Conservation (phyloP, 1,140 invertebrate genomes). For the Dryas iulia region DNA sequence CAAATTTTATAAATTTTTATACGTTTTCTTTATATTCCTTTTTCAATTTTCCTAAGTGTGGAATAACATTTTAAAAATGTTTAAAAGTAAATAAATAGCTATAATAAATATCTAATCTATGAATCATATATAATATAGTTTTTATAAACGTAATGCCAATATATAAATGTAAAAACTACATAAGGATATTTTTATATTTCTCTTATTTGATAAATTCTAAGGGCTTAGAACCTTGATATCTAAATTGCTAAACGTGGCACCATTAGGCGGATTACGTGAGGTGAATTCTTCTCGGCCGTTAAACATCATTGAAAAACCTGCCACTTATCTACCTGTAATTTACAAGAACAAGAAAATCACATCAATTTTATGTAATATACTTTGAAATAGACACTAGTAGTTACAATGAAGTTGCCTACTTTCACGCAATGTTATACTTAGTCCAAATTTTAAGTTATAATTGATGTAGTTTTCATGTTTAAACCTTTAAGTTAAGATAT, state of each 20-base stretch:
- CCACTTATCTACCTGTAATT: background rate
- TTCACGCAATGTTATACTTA: background rate
- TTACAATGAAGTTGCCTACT: background rate
- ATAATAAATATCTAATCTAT: background rate
- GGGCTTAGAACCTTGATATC: background rate
- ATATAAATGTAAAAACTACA: background rate
- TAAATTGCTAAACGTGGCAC: slow-evolving; percentile 1
- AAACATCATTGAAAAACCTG: slow-evolving; percentile 5
- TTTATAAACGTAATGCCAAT: background rate
- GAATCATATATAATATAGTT: background rate
- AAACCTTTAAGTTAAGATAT: too few relatives aligned
- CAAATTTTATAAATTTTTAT: too few relatives aligned
- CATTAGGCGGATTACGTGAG: slow-evolving; percentile 13
- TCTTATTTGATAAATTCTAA: slow-evolving; percentile 2
- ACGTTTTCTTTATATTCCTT: too few relatives aligned
- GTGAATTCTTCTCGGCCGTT: background rate
- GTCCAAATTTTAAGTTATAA: background rate
- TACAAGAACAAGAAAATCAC: background rate
- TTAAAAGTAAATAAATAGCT: too few relatives aligned
- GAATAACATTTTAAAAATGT: too few relatives aligned
- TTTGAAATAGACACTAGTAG: background rate
- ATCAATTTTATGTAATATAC: background rate
- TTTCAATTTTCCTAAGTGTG: too few relatives aligned
- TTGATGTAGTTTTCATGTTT: too few relatives aligned
- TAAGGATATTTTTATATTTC: background rate